A percentile compares a stretch with the other conserved stretches of the same genome.
Conservation (phyloP, 2,797 vertebrate species). For the Paratrypauchen microcephalus region DNA sequence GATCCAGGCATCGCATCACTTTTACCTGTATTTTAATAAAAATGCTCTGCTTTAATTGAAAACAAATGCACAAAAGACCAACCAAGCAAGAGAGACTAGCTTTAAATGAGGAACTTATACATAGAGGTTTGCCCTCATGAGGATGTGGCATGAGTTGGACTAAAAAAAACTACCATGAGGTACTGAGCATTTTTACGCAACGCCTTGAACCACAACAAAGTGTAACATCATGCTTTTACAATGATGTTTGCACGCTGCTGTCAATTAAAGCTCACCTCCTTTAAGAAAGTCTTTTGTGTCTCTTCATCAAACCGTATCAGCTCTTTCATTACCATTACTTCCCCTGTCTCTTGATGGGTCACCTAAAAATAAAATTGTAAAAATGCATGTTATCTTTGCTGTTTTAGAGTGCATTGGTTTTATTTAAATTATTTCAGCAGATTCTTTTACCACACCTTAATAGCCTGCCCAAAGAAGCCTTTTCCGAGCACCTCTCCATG, state of each 20-base stretch:
- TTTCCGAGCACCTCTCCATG: slow-evolving; percentile 94
- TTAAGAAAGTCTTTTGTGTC: slow-evolving; percentile 92
- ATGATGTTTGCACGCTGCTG: not conserved
- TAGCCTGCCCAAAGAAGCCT: slow-evolving; percentile 94
- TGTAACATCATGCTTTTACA: not conserved
- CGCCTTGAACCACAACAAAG: not conserved
- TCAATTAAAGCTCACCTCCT: slow-evolving; percentile 81
- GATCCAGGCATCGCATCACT: slow-evolving; percentile 96
- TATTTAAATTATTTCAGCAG: not conserved
- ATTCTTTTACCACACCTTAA: slow-evolving; percentile 82
- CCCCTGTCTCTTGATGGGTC: slow-evolving; percentile 91
- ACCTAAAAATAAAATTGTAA: slow-evolving; percentile 71
- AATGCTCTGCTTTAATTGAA: not conserved
- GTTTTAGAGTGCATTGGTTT: not conserved
- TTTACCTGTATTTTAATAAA: slow-evolving; percentile 83
- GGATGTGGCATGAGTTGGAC: not conserved
- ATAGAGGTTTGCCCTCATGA: not conserved
- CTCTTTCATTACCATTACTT: slow-evolving; percentile 99
- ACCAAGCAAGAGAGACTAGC: not conserved
- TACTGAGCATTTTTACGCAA: not conserved
- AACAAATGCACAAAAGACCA: slow-evolving; percentile 3
- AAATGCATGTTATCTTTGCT: not conserved
- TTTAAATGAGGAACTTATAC: not conserved
- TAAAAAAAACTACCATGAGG: not conserved
- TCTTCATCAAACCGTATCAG: slow-evolving; percentile 94